These are phyloP conservation scores for Speoplatyrhinus poulsoni DNA, from an alignment of 2,113 vertebrate genomes.

Conservation along the genomic window DNA sequence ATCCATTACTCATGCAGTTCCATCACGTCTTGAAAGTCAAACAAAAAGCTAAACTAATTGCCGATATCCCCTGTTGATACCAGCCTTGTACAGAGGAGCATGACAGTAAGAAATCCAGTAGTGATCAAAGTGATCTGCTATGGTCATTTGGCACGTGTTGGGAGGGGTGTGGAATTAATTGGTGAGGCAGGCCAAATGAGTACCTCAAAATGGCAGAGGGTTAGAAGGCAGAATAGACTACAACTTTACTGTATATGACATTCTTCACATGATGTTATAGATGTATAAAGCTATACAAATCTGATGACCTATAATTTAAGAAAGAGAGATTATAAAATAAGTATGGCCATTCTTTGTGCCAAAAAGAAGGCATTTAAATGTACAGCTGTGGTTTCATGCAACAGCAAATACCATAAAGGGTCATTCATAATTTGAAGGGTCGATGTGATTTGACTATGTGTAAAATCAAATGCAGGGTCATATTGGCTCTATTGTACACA, in stretches of 20 bases:
- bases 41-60: constrained; percentile 71
- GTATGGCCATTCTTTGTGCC: no score
- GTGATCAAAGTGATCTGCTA: constrained; percentile 46
- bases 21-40: constrained; percentile 59
- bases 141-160: constrained; percentile 20
- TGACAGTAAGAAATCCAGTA: constrained; percentile 66
- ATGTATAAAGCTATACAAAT: constrained; percentile 48
- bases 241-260: constrained; percentile 44
- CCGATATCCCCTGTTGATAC: constrained; percentile 54
- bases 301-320: neutral
- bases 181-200: constrained; percentile 74
- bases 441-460: no score
- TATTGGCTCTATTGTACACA: no score
- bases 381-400: no score
- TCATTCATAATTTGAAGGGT: no score
- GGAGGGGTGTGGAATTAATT: constrained; percentile 68
- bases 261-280: constrained; percentile 46
- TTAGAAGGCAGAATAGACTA: constrained; percentile 64
- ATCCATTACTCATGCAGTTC: constrained; percentile 42
- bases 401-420: no score
- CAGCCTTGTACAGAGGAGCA: constrained; percentile 50
- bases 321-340: no score
- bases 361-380: no score
- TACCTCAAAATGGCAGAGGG: constrained; percentile 73
- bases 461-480: no score